Conservation (phyloP, 2,113 vertebrate species). For the Salminus brasiliensis region DNA sequence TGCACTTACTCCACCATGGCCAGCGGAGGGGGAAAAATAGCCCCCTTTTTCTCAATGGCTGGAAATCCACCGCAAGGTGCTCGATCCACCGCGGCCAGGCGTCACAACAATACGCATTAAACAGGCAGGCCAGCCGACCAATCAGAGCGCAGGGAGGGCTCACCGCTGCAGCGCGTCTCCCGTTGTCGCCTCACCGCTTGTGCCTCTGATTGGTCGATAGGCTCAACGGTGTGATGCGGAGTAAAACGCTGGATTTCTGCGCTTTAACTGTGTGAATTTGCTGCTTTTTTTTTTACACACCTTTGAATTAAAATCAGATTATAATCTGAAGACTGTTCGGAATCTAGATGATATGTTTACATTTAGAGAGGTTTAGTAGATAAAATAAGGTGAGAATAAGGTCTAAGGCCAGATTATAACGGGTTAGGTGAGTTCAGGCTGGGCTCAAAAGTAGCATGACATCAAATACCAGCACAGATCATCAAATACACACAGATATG, state of each 20-base stretch:
- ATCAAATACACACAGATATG: too few relatives aligned
- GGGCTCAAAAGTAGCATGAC: too few relatives aligned
- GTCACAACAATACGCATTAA: background rate
- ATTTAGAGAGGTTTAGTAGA: too few relatives aligned
- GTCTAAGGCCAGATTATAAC: too few relatives aligned
- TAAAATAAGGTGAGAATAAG: too few relatives aligned
- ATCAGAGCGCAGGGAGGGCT: background rate
- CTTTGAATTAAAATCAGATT: too few relatives aligned
- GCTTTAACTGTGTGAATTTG: background rate
- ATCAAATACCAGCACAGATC: too few relatives aligned
- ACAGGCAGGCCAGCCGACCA: slow-evolving; percentile 35
- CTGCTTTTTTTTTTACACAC: too few relatives aligned
- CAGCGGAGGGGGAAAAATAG: slow-evolving; percentile 48
- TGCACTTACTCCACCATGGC: slow-evolving; percentile 69
- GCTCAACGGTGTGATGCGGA: background rate
- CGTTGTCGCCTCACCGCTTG: slow-evolving; percentile 1
- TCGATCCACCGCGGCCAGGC: slow-evolving; percentile 65
- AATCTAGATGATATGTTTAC: too few relatives aligned
- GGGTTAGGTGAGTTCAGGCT: too few relatives aligned
- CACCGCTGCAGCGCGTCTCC: slow-evolving; percentile 16
- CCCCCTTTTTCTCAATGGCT: slow-evolving; percentile 52
- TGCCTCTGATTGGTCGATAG: slow-evolving; percentile 34
- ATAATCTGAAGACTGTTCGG: too few relatives aligned
- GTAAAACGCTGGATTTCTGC: background rate
- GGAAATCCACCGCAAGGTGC: slow-evolving; percentile 66